Base-by-base conservation (phyloP, 2,797 vertebrate species). In the Miichthys miiuy region DNA sequence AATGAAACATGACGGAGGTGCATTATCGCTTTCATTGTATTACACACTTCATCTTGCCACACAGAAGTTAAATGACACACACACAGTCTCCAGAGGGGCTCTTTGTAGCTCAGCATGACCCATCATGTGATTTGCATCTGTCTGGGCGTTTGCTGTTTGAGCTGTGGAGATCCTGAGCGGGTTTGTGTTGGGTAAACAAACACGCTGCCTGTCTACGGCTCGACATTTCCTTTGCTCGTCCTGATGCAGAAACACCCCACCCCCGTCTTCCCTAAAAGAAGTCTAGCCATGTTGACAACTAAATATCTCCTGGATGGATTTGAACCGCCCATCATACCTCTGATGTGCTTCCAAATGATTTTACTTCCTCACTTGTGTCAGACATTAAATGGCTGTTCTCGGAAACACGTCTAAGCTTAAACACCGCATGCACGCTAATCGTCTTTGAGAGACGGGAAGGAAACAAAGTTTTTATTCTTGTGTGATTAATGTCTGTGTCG, bases 141-240 rank as follows among this genome's bases (percentile, higher is more conserved):
- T 83, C 77, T 85, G 85, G 77, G 72, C 48, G 71, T 83, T 85
- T 79, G 63, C 68, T 1, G 68, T 79, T 42, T 47, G 46, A 58
- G 79, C 27, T 1, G 44, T 48, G 65, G 42, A 52, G 76, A 69
- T 78, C 79, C 74, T 71, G 63, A 80, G 23, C 18, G 50, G 67
- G 38, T 78, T 70, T 72, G 76, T 86, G 80, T 91, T 89, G 85
- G 70, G 81, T 92, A 93, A 93, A 93, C 89, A 93, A 88, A 90
- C 87, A 78, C 5, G 11, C 83, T 20, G 77, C 61, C 75, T 87
- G 86, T 91, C 83, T 83, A 54, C 84, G 76, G 63, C 68, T 68
- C 64, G 90, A 89, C 84, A 90, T 93, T 93, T 91, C 92, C 92
- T 89, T 65, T 79, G 50, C 88, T 79, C 66, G 16, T 81, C 78